Percentiles rank a stretch among this genome's conserved stretches.
Evolutionary conservation across 2,113 vertebrate species (phyloP).

Genomic region (Camelus bactrianus): DNA sequence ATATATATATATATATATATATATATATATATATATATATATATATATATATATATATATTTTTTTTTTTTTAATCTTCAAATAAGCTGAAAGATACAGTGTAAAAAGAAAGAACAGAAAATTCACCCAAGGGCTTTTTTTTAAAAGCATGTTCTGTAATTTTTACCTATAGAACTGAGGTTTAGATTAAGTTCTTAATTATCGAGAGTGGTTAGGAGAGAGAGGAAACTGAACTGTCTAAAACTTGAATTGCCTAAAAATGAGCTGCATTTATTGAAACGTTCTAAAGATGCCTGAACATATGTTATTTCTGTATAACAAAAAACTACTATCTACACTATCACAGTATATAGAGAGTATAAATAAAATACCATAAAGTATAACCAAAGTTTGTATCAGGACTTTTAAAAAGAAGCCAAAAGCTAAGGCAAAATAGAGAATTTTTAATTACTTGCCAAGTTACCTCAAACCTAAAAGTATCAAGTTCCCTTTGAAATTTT

Average conservation of each 20-base stretch:
- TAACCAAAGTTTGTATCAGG: conserved; percentile 54
- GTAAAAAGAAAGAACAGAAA: background rate
- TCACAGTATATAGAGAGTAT: background rate
- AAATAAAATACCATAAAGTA: conserved; percentile 55
- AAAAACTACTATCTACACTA: conserved; percentile 22
- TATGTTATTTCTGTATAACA: conserved; percentile 51
- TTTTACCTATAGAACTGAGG: conserved; percentile 34
- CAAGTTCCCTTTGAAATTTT: conserved; percentile 78
- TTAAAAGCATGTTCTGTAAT: background rate
- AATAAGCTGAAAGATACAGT: background rate
- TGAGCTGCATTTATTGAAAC: conserved; percentile 37
- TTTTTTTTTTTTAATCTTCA: conserved; percentile 34
- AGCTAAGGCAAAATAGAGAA: conserved; percentile 59
- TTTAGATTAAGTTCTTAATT: conserved; percentile 57
- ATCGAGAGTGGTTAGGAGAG: conserved; percentile 32
- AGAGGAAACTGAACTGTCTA: conserved; percentile 35
- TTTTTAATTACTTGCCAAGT: conserved; percentile 76
- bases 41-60: background rate
- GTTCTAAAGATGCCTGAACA: conserved; percentile 52
- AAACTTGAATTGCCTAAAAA: conserved; percentile 47
- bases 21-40: background rate
- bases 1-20: background rate
- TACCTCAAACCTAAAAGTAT: conserved; percentile 73
- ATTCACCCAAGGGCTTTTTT: background rate
- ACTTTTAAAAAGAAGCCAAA: conserved; percentile 61